Evolutionary conservation across 1,140 invertebrate species (phyloP).

Genomic region (Drosophila santomea): DNA sequence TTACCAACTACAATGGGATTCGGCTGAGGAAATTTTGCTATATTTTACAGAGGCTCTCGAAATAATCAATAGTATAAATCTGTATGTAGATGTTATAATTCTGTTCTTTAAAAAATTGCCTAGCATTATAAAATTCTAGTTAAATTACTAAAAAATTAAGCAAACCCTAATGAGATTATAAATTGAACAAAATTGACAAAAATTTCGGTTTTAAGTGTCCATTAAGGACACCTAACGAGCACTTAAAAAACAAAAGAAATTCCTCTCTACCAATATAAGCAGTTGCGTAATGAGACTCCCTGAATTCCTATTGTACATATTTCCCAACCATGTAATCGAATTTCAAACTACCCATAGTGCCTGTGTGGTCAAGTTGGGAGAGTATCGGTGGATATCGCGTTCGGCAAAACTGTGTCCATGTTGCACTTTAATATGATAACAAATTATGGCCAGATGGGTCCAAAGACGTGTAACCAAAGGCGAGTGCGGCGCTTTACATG

Average conservation of each 20-base stretch:
- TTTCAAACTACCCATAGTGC: constrained; percentile 24
- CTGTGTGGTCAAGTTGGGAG: constrained; percentile 57
- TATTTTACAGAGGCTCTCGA: background rate
- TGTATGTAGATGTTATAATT: background rate
- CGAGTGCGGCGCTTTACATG: constrained; percentile 77
- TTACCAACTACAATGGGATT: constrained; percentile 38
- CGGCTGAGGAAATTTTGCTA: background rate
- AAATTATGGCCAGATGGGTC: constrained; percentile 72
- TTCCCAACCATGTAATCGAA: constrained; percentile 14
- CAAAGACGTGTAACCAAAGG: constrained; percentile 45
- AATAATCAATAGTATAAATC: no score
- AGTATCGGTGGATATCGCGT: constrained; percentile 54
- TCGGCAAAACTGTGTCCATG: constrained; percentile 61
- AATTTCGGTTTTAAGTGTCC: background rate
- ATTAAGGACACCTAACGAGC: constrained; percentile 19
- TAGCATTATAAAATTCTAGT: no score
- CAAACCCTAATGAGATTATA: background rate
- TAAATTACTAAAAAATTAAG: constrained; percentile 9
- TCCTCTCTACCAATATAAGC: constrained; percentile 18
- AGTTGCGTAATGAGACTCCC: constrained; percentile 22
- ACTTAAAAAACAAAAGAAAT: constrained; percentile 18
- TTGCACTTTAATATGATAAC: constrained; percentile 81
- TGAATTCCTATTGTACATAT: constrained; percentile 27
- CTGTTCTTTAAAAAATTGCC: background rate
- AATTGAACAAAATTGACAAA: background rate